Evolutionary conservation across 2,797 vertebrate species (phyloP), one percentile per base, ranked within the genome.

Genomic region (Enteromius mattozi): DNA sequence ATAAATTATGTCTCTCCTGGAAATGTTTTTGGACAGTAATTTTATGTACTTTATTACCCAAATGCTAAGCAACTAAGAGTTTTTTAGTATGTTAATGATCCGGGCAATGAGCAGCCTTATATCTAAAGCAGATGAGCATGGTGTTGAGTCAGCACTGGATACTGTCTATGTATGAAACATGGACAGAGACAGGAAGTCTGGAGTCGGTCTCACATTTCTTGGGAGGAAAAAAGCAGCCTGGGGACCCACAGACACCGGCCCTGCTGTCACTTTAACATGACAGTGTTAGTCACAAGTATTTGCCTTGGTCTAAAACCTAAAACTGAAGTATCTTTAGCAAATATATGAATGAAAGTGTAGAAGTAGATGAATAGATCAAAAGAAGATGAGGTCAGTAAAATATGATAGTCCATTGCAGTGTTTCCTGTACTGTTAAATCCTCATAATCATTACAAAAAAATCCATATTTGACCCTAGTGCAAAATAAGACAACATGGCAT

Each of bases 141-240:
- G 21, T 63, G 83, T 74, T 70, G 75, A 87, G 81, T 84, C 87
- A 88, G 83, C 87, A 33, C 33, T 49, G 14, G 49, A 47, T 27
- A 27, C 30, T 79, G 47, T 76, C 27, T 33, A 47, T 66, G 54
- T 65, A 74, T 47, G 80, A 70, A 37, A 65, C 61, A 56, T 42
- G 40, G 42, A 63, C 54, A 77, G 86, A 84, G 88, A 86, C 85
- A 72, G 78, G 74, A 85, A 61, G 78, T 68, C 86, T 79, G 56
- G 83, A 77, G 81, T 75, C 83, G 1, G 54, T 82, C 77, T 89
- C 75, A 65, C 56, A 78, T 88, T 87, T 84, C 85, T 72, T 30
- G 61, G 69, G 30, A 83, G 72, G 74, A 74, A 81, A 74, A 86
- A 59, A 37, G 63, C 54, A 82, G 78, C 78, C 47, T 71, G 37